phyloP scores from a whole-genome alignment of 2,113 vertebrate genomes.

The Pterocles burchelli region DNA sequence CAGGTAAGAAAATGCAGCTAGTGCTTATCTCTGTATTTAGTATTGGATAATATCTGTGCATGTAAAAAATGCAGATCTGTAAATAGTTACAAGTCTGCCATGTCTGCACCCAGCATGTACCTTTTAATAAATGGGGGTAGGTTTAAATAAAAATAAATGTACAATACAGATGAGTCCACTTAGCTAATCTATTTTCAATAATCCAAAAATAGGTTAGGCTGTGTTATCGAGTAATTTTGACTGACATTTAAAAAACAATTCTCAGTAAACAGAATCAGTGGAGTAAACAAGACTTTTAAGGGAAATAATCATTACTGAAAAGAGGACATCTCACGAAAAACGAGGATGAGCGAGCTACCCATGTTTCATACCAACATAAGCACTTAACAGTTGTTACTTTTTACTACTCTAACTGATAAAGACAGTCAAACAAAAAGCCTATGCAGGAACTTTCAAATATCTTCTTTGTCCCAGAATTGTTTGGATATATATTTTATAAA shows the following conservation, averaged over 20 bases:
- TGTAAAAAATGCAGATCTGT: background rate
- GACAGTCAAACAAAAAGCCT: background rate
- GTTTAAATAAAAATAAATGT: background rate
- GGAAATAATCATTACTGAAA: background rate
- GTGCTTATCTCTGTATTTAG: background rate
- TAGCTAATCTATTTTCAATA: background rate
- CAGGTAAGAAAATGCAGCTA: background rate
- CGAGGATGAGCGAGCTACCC: background rate
- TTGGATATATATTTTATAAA: background rate
- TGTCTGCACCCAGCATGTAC: background rate
- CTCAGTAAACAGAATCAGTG: background rate
- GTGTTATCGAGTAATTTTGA: background rate
- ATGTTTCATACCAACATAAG: background rate
- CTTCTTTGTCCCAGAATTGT: background rate
- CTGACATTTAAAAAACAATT: background rate
- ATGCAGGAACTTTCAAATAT: background rate
- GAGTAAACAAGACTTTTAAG: background rate
- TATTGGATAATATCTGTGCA: background rate
- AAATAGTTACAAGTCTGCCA: background rate
- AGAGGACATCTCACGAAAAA: background rate
- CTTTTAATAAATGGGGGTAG: background rate
- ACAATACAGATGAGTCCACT: background rate
- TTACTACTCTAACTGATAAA: background rate
- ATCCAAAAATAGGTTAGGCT: background rate
- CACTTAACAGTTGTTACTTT: background rate